phyloP scores from a whole-genome alignment of 2,797 vertebrate species.

The Acomys russatus region DNA sequence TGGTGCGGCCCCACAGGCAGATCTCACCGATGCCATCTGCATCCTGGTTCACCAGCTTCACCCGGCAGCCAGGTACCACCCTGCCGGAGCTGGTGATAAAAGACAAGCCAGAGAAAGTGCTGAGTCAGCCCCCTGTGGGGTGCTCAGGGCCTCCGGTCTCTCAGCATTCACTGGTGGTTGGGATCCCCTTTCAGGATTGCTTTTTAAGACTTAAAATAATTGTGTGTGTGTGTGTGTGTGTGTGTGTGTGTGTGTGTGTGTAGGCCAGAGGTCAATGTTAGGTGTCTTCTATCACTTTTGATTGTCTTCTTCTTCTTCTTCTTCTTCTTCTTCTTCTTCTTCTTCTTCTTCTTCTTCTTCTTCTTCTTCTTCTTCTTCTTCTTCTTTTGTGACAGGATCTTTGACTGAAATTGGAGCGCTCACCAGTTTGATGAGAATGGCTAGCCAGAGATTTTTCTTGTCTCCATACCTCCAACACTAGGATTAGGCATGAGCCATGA shows the following conservation, averaged over 20 bases:
- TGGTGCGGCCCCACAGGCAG: conserved; percentile 94
- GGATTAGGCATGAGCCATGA: not conserved
- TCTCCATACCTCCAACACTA: not conserved
- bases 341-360: too few relatives aligned
- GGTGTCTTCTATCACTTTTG: not conserved
- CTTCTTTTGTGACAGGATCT: not conserved
- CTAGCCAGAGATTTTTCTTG: too few relatives aligned
- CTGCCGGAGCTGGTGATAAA: conserved; percentile 91
- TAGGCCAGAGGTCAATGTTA: too few relatives aligned
- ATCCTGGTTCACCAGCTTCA: conserved; percentile 91
- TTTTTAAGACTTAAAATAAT: not conserved
- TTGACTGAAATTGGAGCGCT: not conserved
- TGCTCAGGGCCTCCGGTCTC: not conserved
- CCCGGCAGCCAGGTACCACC: conserved; percentile 92
- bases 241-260: not conserved
- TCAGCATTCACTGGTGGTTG: not conserved
- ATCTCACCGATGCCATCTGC: conserved; percentile 91
- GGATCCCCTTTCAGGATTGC: not conserved
- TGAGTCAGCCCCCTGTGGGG: not conserved
- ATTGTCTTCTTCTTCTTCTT: too few relatives aligned
- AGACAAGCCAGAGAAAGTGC: too few relatives aligned
- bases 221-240: not conserved
- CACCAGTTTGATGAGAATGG: not conserved
- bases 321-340: too few relatives aligned
- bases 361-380: too few relatives aligned